These are phyloP conservation scores for Anthonomus grandis DNA, from an alignment of 1,140 invertebrate genomes.

Conservation along the genomic window DNA sequence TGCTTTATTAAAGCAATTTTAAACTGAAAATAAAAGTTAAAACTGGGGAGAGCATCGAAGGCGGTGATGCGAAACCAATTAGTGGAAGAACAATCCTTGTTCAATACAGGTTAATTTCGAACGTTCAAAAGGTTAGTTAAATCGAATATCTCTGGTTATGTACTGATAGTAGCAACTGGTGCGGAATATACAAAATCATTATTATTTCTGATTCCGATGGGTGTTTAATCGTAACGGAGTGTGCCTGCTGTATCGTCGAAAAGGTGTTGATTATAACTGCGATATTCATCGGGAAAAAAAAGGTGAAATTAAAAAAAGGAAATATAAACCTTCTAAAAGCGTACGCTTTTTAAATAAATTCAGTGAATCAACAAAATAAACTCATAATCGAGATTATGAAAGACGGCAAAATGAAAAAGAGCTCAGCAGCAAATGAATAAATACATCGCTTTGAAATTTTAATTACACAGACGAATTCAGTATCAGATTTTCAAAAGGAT, in stretches of 20 bases:
- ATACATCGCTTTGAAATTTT: too few relatives aligned
- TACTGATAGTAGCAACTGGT: background rate
- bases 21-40: too few relatives aligned
- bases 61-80: slow-evolving; percentile 6
- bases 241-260: background rate
- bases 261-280: background rate
- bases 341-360: background rate
- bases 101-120: background rate
- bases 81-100: slow-evolving; percentile 1
- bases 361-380: background rate
- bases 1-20: too few relatives aligned
- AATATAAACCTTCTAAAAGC: background rate
- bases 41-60: too few relatives aligned
- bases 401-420: too few relatives aligned
- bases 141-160: slow-evolving; percentile 3
- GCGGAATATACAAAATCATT: background rate
- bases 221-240: background rate
- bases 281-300: background rate
- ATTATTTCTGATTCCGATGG: background rate
- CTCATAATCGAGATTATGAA: too few relatives aligned
- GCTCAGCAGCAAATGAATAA: too few relatives aligned
- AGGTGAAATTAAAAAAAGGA: background rate
- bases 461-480: too few relatives aligned
- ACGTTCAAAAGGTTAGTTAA: background rate
- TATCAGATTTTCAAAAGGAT: too few relatives aligned